Percentiles rank a stretch among this genome's conserved stretches.
phyloP scores from a whole-genome alignment of 2,113 vertebrate species.

The Ascaphus truei region DNA sequence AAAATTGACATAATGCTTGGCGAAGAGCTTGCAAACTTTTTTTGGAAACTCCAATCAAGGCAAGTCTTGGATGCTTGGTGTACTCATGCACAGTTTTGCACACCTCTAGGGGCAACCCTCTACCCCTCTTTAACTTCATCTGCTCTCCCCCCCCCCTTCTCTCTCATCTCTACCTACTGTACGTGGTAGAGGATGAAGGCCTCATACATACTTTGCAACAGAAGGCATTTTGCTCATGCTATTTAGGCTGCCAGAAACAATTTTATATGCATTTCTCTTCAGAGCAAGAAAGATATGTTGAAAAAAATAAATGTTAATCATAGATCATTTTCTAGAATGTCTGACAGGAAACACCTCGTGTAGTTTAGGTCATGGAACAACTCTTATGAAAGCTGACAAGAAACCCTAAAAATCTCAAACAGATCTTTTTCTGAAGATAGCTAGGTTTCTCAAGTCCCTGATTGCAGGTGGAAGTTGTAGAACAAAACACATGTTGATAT shows the following conservation, averaged over 20 bases:
- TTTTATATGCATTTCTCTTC: neutral
- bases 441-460: neutral
- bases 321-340: constrained; percentile 16
- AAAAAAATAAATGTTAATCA: constrained; percentile 22
- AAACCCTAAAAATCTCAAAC: constrained; percentile 12
- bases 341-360: constrained; percentile 27
- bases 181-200: constrained; percentile 9
- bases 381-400: constrained; percentile 13
- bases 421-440: constrained; percentile 20
- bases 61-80: too few species aligned
- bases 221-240: constrained; percentile 22
- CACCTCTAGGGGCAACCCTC: too few species aligned
- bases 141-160: constrained; percentile 6
- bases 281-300: constrained; percentile 15
- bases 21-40: too few species aligned
- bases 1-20: too few species aligned
- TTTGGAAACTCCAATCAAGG: too few species aligned
- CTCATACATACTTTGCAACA: neutral
- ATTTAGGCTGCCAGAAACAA: constrained; percentile 12
- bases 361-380: constrained; percentile 25
- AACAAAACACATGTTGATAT: neutral
- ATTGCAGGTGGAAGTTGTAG: constrained; percentile 1
- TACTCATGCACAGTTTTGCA: too few species aligned
- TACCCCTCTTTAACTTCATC: constrained; percentile 4
- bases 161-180: constrained; percentile 14